Conservation (phyloP, 2,113 vertebrate species). For the Propithecus coquereli region DNA sequence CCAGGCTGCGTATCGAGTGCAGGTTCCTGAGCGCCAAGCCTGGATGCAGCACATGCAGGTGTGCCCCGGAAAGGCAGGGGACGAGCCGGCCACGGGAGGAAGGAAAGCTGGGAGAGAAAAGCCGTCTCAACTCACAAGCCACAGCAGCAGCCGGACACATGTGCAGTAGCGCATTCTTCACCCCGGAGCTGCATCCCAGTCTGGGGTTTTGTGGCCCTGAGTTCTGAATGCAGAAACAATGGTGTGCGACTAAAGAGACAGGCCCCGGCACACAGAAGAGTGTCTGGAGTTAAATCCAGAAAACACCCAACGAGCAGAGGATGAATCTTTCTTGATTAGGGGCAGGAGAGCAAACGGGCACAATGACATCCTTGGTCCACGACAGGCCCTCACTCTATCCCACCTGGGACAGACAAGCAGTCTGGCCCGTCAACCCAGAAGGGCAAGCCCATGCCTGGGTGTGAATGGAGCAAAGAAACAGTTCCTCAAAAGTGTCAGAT, state of each 20-base stretch:
- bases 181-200: neutral
- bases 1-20: neutral
- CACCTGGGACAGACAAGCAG: neutral
- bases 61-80: no score
- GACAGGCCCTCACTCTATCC: neutral
- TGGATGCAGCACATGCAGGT: neutral
- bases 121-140: neutral
- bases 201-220: neutral
- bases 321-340: neutral
- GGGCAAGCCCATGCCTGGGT: neutral
- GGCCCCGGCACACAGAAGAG: neutral
- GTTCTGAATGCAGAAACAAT: neutral
- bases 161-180: neutral
- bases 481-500: neutral
- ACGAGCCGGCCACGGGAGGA: neutral
- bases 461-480: neutral
- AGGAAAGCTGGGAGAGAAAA: neutral
- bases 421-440: neutral
- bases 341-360: neutral
- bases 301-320: neutral
- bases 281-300: neutral
- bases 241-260: neutral
- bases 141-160: neutral
- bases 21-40: neutral
- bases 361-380: rapidly evolving